phyloP scores from a whole-genome alignment of 2,888 invertebrate genomes.

The Lasioglossum calceatum region DNA sequence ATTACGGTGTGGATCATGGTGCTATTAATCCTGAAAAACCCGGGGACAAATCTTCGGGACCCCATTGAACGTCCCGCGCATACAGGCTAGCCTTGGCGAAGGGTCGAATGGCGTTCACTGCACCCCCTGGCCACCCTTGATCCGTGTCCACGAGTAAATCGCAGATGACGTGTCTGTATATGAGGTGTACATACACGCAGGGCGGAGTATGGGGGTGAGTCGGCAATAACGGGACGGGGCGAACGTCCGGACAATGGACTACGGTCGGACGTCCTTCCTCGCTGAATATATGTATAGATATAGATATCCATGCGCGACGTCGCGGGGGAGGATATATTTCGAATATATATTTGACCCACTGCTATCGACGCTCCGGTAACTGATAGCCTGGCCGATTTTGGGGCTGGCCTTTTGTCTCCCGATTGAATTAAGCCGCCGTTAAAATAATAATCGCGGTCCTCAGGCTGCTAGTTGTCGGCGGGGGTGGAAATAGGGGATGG shows the following conservation, averaged over 20 bases:
- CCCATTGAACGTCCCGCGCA: constrained; percentile 3
- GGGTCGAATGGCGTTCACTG: constrained; percentile 1
- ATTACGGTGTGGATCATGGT: background rate
- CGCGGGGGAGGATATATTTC: constrained; percentile 63
- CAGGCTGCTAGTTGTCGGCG: background rate
- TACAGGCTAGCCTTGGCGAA: constrained; percentile 8
- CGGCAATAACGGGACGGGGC: constrained; percentile 68
- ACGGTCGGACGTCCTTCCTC: constrained; percentile 49
- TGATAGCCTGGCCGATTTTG: constrained; percentile 60
- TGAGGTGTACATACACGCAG: constrained; percentile 51
- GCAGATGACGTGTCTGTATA: constrained; percentile 64
- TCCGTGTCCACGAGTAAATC: constrained; percentile 63
- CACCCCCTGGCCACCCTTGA: constrained; percentile 19
- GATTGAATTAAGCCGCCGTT: constrained; percentile 67
- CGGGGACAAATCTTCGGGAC: background rate
- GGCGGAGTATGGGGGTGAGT: constrained; percentile 24
- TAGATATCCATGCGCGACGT: background rate
- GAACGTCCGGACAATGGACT: constrained; percentile 70
- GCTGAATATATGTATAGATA: constrained; percentile 37
- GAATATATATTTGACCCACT: constrained; percentile 69
- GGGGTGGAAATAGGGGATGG: background rate
- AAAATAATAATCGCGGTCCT: constrained; percentile 66
- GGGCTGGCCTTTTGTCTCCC: constrained; percentile 47
- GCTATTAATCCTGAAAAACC: constrained; percentile 8
- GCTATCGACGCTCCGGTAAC: constrained; percentile 71